A percentile compares a stretch with the other conserved stretches of the same genome.
Conservation (phyloP, 2,888 invertebrate genomes). For the Brachypalpus laphriformis region DNA sequence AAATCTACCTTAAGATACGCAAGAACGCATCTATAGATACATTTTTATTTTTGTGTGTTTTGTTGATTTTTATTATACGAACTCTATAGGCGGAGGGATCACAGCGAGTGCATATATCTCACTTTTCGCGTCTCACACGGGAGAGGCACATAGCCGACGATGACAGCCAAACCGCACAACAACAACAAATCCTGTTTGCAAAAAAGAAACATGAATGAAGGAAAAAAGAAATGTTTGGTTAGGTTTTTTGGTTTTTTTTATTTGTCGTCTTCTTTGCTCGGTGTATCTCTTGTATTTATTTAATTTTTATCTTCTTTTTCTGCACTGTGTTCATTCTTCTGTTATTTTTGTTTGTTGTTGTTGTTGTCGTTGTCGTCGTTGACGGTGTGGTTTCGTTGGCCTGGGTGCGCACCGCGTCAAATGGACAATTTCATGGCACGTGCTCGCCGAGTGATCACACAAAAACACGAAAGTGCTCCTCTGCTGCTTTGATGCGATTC, state of each 20-base stretch:
- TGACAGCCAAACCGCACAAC: neutral
- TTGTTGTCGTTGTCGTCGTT: neutral
- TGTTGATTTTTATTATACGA: neutral
- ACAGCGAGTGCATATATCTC: neutral
- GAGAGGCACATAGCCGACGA: neutral
- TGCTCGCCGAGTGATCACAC: slow-evolving; percentile 78
- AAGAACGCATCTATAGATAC: neutral
- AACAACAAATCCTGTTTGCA: neutral
- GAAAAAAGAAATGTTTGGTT: slow-evolving; percentile 25
- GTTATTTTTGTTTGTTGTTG: slow-evolving; percentile 37
- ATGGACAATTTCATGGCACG: slow-evolving; percentile 76
- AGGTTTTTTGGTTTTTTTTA: slow-evolving; percentile 18
- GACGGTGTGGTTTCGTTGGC: slow-evolving; percentile 14
- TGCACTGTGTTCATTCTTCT: slow-evolving; percentile 12
- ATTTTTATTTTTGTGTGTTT: neutral
- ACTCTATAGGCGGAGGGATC: neutral
- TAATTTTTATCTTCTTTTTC: slow-evolving; percentile 17
- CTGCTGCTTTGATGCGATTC: slow-evolving; percentile 9
- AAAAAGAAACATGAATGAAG: neutral
- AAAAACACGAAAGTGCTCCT: slow-evolving; percentile 44
- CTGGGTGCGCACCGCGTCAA: slow-evolving; percentile 62
- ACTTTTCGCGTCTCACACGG: neutral
- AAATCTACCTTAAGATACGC: slow-evolving; percentile 8
- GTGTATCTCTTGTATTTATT: slow-evolving; percentile 25
- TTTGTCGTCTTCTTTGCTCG: slow-evolving; percentile 37